These are phyloP conservation scores for Tauraco erythrolophus DNA, from an alignment of 2,113 vertebrate genomes.

Conservation along the genomic window DNA sequence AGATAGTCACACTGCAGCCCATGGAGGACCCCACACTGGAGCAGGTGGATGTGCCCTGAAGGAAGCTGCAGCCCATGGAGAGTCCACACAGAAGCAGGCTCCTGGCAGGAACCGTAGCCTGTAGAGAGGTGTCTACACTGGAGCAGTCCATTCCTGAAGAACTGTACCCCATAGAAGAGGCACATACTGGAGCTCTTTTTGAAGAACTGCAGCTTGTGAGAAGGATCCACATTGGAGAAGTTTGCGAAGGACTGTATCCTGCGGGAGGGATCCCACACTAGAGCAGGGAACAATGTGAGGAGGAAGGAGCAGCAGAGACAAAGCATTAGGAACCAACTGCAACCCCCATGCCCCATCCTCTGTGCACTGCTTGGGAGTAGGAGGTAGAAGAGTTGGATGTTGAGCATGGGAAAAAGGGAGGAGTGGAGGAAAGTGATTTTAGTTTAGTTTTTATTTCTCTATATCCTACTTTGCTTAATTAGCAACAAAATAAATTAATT, in stretches of 20 bases:
- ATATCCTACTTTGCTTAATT: not conserved
- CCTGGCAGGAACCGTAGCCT: not conserved
- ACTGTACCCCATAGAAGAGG: not conserved
- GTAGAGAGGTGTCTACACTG: not conserved
- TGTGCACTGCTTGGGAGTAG: not conserved
- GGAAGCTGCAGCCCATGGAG: not conserved
- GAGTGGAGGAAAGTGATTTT: not conserved
- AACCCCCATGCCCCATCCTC: not conserved
- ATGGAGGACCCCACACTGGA: rapidly evolving
- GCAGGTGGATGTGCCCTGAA: not conserved
- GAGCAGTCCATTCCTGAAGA: not conserved
- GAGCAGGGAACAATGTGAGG: not conserved
- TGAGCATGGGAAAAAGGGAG: not conserved
- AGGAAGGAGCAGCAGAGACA: not conserved
- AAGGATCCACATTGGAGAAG: not conserved
- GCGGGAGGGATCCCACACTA: not conserved
- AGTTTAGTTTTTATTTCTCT: not conserved
- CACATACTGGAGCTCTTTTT: not conserved
- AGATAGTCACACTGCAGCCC: not conserved
- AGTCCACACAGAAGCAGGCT: not conserved
- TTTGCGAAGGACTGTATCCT: not conserved
- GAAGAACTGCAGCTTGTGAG: not conserved
- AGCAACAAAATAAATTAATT: not conserved
- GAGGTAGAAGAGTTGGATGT: not conserved
- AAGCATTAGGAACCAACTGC: not conserved